These are phyloP conservation scores for Diadema setosum DNA, from an alignment of 35 echinoderm and acorn worm species.

Conservation along the genomic window DNA sequence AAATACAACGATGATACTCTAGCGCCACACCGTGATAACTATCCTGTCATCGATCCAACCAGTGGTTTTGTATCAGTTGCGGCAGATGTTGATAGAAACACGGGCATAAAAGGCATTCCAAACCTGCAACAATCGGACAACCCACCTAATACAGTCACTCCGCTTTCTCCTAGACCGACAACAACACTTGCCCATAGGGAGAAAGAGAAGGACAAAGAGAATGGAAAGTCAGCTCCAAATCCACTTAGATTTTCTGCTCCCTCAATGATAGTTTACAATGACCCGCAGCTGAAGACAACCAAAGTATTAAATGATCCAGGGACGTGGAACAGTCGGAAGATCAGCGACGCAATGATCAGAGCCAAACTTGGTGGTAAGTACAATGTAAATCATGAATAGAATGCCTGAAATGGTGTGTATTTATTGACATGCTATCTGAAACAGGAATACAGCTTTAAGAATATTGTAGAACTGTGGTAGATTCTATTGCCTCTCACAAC, in stretches of 20 bases:
- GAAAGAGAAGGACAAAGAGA: slow-evolving; percentile 17
- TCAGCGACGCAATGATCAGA: slow-evolving; percentile 85
- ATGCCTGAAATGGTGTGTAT: too few species aligned
- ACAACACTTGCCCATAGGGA: slow-evolving; percentile 67
- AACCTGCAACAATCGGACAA: slow-evolving; percentile 66
- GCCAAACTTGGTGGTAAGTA: slow-evolving; percentile 88
- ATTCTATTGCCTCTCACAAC: too few species aligned
- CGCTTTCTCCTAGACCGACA: slow-evolving; percentile 43
- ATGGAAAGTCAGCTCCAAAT: background rate
- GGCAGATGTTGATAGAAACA: slow-evolving; percentile 84
- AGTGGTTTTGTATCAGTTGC: slow-evolving; percentile 81
- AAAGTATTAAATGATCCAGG: slow-evolving; percentile 84
- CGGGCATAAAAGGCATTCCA: slow-evolving; percentile 56
- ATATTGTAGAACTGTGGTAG: too few species aligned
- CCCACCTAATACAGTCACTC: slow-evolving; percentile 86
- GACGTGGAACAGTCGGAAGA: slow-evolving; percentile 76
- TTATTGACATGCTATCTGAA: too few species aligned
- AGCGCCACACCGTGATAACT: slow-evolving; percentile 74
- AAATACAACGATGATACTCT: slow-evolving; percentile 95
- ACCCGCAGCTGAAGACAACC: slow-evolving; percentile 53
- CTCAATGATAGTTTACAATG: background rate
- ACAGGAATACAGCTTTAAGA: too few species aligned
- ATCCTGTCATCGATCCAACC: slow-evolving; percentile 80
- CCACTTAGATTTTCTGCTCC: background rate
- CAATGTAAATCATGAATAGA: too few species aligned